phyloP scores from a whole-genome alignment of 2,888 invertebrate genomes.

The Hypomecis punctinalis region DNA sequence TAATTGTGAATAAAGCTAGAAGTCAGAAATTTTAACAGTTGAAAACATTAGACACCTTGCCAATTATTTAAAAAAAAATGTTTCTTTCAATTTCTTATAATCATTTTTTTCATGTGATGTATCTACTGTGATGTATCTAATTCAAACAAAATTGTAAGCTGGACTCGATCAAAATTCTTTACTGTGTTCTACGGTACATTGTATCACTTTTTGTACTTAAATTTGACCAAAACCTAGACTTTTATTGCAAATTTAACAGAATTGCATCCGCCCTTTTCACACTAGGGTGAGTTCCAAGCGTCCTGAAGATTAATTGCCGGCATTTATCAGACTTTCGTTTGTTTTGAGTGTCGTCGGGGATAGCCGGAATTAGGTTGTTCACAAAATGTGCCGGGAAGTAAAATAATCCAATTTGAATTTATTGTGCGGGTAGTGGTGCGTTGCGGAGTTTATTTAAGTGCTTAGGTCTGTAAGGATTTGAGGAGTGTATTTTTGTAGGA shows the following conservation, averaged over 20 bases:
- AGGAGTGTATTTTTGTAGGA: too few species aligned
- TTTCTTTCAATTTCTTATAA: too few species aligned
- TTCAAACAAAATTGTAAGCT: too few species aligned
- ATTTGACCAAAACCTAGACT: constrained; percentile 61
- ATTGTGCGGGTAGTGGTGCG: constrained; percentile 44
- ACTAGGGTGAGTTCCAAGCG: constrained; percentile 60
- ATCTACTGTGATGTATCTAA: too few species aligned
- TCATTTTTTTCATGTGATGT: too few species aligned
- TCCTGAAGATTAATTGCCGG: constrained; percentile 72
- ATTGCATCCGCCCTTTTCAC: constrained; percentile 59
- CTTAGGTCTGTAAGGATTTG: too few species aligned
- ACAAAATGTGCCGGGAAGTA: constrained; percentile 67
- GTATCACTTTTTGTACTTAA: background rate
- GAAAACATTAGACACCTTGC: too few species aligned
- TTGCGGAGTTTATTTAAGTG: background rate
- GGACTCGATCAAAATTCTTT: background rate
- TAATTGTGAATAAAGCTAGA: too few species aligned
- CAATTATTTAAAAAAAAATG: too few species aligned
- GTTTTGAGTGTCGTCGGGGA: constrained; percentile 76
- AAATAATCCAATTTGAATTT: constrained; percentile 75
- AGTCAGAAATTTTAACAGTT: too few species aligned
- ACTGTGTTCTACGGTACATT: background rate
- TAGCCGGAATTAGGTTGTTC: constrained; percentile 76
- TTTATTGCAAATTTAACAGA: constrained; percentile 50
- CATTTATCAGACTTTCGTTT: constrained; percentile 81